Conservation (phyloP, 1,140 invertebrate species). For the Heliothis subflexa region DNA sequence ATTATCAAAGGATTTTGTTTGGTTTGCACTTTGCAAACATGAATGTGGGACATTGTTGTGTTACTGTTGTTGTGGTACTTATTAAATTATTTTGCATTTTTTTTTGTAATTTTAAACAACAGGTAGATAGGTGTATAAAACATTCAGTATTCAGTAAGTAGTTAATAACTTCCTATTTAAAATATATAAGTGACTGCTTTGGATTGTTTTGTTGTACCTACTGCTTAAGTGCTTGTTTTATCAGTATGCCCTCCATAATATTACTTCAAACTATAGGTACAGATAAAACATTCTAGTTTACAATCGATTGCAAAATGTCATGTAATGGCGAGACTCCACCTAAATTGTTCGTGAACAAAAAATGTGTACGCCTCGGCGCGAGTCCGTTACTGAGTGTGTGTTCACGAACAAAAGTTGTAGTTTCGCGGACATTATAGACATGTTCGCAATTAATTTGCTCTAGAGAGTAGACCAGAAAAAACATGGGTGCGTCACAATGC, state of each 20-base stretch:
- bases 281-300: not conserved
- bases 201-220: not conserved
- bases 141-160: not conserved
- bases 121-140: not conserved
- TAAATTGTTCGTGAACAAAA: too few relatives aligned
- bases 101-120: not conserved
- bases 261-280: conserved; percentile 11
- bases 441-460: too few relatives aligned
- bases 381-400: too few relatives aligned
- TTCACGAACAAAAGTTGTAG: too few relatives aligned
- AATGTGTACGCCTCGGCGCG: too few relatives aligned
- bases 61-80: conserved; percentile 22
- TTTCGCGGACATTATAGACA: too few relatives aligned
- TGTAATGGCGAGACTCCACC: not conserved
- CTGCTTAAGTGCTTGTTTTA: conserved; percentile 9
- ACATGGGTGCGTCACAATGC: too few relatives aligned
- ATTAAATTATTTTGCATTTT: conserved; percentile 14
- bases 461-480: too few relatives aligned
- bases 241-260: not conserved
- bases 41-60: not conserved
- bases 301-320: not conserved
- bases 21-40: not conserved
- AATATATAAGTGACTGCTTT: not conserved
- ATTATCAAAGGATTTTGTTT: not conserved
- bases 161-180: not conserved